Conservation (phyloP, 2,888 invertebrate genomes). For the Dryobota labecula region DNA sequence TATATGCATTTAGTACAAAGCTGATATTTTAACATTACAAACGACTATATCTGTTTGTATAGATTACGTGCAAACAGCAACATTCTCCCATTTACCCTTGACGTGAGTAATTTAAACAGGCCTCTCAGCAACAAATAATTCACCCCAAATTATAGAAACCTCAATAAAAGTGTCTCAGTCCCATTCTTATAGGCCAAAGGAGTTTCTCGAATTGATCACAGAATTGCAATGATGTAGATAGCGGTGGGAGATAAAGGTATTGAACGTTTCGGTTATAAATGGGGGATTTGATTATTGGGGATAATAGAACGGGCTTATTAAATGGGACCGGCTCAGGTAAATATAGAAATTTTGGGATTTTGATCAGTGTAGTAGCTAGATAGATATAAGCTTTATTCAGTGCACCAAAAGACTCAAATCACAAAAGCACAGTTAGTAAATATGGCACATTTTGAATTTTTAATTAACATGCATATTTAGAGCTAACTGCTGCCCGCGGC, state of each 20-base stretch:
- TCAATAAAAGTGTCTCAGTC: slow-evolving; percentile 31
- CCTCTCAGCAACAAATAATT: background rate
- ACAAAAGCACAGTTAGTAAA: background rate
- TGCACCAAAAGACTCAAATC: background rate
- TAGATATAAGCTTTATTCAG: background rate
- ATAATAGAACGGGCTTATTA: background rate
- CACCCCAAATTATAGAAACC: slow-evolving; percentile 6
- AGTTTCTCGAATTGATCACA: slow-evolving; percentile 18
- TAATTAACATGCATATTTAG: no score
- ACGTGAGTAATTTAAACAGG: slow-evolving; percentile 5
- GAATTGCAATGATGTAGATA: slow-evolving; percentile 28
- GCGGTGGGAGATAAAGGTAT: slow-evolving; percentile 28
- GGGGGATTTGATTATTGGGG: slow-evolving; percentile 10
- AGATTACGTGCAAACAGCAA: no score
- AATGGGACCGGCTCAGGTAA: slow-evolving; percentile 14
- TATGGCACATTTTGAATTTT: background rate
- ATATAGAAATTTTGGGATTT: slow-evolving; percentile 10
- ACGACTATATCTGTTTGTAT: no score
- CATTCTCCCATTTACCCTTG: background rate
- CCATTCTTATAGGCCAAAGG: slow-evolving; percentile 23
- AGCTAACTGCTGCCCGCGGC: no score
- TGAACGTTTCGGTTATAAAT: slow-evolving; percentile 26
- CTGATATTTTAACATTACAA: no score
- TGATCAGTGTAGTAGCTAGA: background rate
- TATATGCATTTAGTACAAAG: no score